Percentiles rank a stretch among this genome's conserved stretches.
These are phyloP conservation scores for Luffia ferchaultella DNA, from an alignment of 2,888 invertebrate genomes.

Conservation along the genomic window DNA sequence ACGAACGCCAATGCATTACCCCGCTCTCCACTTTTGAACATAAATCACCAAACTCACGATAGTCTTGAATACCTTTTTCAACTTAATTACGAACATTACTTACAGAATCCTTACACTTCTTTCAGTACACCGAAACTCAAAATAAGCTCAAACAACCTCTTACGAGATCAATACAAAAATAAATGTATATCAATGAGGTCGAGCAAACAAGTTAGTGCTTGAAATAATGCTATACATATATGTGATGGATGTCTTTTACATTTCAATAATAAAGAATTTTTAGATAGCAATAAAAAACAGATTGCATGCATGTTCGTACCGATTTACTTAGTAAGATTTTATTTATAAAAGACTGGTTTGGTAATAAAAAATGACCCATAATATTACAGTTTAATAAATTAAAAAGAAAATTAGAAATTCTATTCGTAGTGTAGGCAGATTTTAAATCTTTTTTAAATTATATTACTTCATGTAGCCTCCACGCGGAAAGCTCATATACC, in stretches of 20 bases:
- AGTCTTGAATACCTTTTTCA: too few relatives aligned
- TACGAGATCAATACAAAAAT: too few relatives aligned
- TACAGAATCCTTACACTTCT: too few relatives aligned
- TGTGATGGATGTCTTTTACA: constrained; percentile 15
- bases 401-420: constrained; percentile 12
- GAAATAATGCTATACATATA: constrained; percentile 10
- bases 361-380: constrained; percentile 9
- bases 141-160: too few relatives aligned
- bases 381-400: constrained; percentile 14
- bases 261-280: constrained; percentile 10
- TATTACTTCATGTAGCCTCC: constrained; percentile 14
- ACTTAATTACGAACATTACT: too few relatives aligned
- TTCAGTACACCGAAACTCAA: too few relatives aligned
- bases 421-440: constrained; percentile 18
- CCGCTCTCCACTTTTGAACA: too few relatives aligned
- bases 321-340: constrained; percentile 9
- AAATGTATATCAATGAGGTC: constrained; percentile 19
- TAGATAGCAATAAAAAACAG: constrained; percentile 11
- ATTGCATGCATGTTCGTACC: constrained; percentile 13
- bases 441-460: constrained; percentile 20
- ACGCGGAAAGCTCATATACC: constrained; percentile 16
- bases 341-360: constrained; percentile 1
- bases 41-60: too few relatives aligned
- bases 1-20: too few relatives aligned
- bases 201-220: constrained; percentile 11